phyloP scores from a whole-genome alignment of 2,113 vertebrate genomes.

The Casuarius casuarius region DNA sequence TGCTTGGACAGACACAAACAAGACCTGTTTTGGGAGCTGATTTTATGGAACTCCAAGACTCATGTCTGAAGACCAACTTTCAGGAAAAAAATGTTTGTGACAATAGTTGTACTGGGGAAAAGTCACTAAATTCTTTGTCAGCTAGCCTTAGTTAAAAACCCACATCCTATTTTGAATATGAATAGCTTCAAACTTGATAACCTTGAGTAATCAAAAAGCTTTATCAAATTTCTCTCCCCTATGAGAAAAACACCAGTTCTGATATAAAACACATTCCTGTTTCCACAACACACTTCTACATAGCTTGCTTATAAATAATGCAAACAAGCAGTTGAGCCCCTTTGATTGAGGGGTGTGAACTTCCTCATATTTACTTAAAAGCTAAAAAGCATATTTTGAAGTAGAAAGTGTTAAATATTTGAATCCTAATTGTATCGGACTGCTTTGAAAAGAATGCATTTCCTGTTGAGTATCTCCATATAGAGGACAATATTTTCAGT shows the following conservation, averaged over 20 bases:
- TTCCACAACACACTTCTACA: neutral
- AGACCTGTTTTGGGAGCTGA: neutral
- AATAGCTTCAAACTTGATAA: neutral
- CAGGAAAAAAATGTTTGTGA: neutral
- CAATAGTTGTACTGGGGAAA: neutral
- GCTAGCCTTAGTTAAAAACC: neutral
- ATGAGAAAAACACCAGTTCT: neutral
- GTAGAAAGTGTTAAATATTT: neutral
- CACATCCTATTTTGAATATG: neutral
- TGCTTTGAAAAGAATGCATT: neutral
- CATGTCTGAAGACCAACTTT: neutral
- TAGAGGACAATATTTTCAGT: neutral
- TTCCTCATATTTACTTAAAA: neutral
- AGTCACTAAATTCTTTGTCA: neutral
- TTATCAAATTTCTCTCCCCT: neutral
- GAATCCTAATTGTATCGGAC: neutral
- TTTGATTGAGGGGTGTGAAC: neutral
- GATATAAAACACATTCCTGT: neutral
- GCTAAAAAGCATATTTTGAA: neutral
- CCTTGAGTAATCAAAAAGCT: neutral
- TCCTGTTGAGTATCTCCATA: neutral
- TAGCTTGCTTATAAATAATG: neutral
- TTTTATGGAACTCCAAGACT: neutral
- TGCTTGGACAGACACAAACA: neutral
- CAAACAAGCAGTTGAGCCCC: neutral